A percentile compares a stretch with the other conserved stretches of the same genome.
Evolutionary conservation across 35 echinoderm and acorn worm genomes (phyloP).

Genomic region (Heliocidaris erythrogramma): DNA sequence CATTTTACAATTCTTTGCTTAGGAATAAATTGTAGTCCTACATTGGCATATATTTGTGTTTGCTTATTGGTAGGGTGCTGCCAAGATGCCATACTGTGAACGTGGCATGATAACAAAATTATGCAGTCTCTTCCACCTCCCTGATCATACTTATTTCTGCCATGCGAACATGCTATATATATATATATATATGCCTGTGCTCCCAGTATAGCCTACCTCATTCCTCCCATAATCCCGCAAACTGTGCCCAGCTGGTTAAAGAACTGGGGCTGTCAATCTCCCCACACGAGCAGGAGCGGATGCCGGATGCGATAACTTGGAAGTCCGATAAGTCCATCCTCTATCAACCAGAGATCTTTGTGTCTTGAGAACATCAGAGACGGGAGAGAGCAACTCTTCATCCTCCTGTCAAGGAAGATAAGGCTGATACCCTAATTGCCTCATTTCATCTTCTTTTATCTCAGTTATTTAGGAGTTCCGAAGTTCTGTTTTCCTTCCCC

Average conservation of each 20-base stretch:
- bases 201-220: background rate
- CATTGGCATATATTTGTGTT: too few relatives aligned
- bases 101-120: too few relatives aligned
- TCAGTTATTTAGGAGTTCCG: background rate
- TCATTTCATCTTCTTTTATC: background rate
- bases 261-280: background rate
- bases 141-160: background rate
- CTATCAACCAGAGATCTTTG: background rate
- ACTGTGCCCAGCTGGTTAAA: background rate
- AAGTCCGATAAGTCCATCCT: background rate
- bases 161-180: background rate
- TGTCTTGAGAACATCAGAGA: background rate
- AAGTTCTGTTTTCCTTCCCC: background rate
- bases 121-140: too few relatives aligned
- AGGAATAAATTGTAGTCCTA: too few relatives aligned
- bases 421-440: slow-evolving; percentile 6
- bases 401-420: slow-evolving; percentile 8
- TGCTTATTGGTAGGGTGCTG: too few relatives aligned
- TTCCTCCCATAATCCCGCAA: background rate
- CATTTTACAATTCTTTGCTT: too few relatives aligned
- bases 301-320: background rate
- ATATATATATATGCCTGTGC: background rate
- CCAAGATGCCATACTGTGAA: too few relatives aligned
- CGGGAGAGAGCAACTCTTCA: background rate
- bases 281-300: background rate